Conservation (phyloP, 2,797 vertebrate species). For the Peromyscus attwateri region DNA sequence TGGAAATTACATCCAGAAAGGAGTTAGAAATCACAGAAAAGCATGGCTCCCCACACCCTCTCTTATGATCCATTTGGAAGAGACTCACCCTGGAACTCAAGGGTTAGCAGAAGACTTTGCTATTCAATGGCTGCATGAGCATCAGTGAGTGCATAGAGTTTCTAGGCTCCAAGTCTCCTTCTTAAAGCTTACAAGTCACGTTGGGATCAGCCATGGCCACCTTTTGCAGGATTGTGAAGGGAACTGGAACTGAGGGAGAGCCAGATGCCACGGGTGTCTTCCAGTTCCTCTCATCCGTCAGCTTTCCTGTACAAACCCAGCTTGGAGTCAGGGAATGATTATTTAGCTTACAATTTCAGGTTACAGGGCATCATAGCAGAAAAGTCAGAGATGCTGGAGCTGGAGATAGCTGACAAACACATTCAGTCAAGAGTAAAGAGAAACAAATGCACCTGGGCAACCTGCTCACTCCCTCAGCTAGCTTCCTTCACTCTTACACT, state of each 20-base stretch:
- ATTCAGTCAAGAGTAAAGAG: background rate
- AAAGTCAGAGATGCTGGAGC: background rate
- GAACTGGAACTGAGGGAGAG: background rate
- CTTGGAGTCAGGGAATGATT: background rate
- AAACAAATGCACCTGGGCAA: background rate
- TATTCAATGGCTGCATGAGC: background rate
- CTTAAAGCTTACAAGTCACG: background rate
- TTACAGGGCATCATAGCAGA: background rate
- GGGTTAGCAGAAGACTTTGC: background rate
- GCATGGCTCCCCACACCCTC: background rate
- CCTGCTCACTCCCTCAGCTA: background rate
- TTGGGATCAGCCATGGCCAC: background rate
- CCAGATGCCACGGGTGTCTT: background rate
- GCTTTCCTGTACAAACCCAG: background rate
- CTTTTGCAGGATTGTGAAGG: background rate
- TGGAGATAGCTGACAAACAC: background rate
- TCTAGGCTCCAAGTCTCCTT: background rate
- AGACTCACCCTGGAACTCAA: background rate
- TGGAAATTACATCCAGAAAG: background rate
- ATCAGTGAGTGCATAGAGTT: constrained; percentile 11
- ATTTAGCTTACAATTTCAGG: background rate
- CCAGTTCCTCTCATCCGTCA: background rate
- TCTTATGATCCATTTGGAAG: background rate
- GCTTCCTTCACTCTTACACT: background rate
- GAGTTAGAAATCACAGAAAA: background rate